Base-by-base conservation (phyloP, 2,113 vertebrate species). In the Cyanoderma ruficeps region DNA sequence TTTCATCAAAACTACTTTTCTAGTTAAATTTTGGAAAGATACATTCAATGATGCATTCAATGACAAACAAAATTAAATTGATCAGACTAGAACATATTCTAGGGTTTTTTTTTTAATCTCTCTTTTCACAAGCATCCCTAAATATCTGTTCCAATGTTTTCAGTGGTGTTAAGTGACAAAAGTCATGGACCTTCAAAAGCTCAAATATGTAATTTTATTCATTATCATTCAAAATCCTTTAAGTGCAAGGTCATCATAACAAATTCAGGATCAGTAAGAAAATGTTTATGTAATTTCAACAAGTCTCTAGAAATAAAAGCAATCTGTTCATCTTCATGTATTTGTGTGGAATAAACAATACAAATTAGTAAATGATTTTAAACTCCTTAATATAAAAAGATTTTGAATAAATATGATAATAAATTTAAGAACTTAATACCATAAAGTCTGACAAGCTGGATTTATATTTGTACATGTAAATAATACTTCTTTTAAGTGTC, bases 1-100 rank as follows among this genome's bases (percentile, higher is more conserved):
- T 93, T 95, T 93, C 24, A 86, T 80, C n/a, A 82, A 31, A 96
- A 87, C 4, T 60, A 70, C 28, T 83, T 92, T 88, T 82, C 49
- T 49, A 89, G 50, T 49, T 81, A 67, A 90, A 94, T 91, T 37
- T 84, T 74, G 53, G 33, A 88, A 95, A 87, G 15, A 9, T 27
- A 76, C 76, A 87, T 41, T 46, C 10, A 65, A 8, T 41, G 15
- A 10, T 24, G 72, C 72, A 88, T 41, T 46, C 9, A 65, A 7
- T 41, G 15, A 10, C 9, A 65, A 7, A 4, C 55, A 70, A 33
- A 60, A 85, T 31, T 80, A 80, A 93, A 85, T 23, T 69, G 9
- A 69, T 50, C 60, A 27, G 23, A 13, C 16, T 35, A 35, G 23
- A 59, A 59, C 10, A 59, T 37, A 17, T 35, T 59, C n/a, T 15